phyloP scores from a whole-genome alignment of 2,113 vertebrate genomes.

The Balaenoptera acutorostrata region DNA sequence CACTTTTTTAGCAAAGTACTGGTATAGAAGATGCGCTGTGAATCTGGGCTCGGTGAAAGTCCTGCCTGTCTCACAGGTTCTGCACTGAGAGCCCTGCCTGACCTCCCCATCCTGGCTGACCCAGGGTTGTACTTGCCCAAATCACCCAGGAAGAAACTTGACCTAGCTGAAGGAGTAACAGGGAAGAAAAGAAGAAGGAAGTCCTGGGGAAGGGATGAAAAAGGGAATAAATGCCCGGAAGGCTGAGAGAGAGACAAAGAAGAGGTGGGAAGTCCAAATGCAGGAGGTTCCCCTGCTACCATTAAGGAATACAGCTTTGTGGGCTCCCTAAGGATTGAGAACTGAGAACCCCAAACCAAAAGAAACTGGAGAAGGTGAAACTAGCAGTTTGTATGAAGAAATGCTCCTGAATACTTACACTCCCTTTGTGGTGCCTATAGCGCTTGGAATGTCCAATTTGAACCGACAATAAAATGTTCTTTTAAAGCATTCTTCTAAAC shows the following conservation, averaged over 20 bases:
- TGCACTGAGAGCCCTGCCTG: neutral
- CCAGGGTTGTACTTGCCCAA: neutral
- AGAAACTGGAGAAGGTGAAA: neutral
- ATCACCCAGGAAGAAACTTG: neutral
- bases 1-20: no score
- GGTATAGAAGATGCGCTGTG: neutral
- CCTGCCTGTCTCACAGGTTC: neutral
- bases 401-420: neutral
- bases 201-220: neutral
- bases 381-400: neutral
- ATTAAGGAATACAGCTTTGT: neutral
- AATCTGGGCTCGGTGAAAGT: neutral
- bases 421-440: neutral
- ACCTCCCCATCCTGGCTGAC: neutral
- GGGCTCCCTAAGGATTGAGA: neutral
- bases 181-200: neutral
- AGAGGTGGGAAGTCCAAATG: neutral
- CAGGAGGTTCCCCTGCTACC: neutral
- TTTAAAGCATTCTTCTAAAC: conserved; percentile 19
- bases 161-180: neutral
- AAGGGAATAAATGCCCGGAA: neutral
- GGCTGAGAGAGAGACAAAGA: neutral
- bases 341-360: neutral
- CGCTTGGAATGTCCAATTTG: neutral
- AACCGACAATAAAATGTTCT: neutral